Conservation (phyloP, 2,113 vertebrate genomes). For the Saguinus imperator region DNA sequence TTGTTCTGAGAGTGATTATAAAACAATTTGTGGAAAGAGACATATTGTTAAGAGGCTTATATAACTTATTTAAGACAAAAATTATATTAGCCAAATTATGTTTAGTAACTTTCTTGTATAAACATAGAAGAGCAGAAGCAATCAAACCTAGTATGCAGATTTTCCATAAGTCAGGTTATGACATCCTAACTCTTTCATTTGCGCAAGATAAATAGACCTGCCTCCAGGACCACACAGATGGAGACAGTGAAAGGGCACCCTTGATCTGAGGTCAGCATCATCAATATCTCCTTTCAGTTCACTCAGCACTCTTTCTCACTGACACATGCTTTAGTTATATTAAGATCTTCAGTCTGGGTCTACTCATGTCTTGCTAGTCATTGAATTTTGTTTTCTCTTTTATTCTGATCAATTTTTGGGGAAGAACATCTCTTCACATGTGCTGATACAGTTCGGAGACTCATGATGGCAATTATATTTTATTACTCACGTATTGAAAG, state of each 20-base stretch:
- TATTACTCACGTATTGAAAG: background rate
- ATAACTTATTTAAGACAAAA: background rate
- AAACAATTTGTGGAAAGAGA: slow-evolving; percentile 11
- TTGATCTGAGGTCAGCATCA: background rate
- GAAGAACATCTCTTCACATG: background rate
- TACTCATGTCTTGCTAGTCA: background rate
- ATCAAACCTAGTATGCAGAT: slow-evolving; percentile 13
- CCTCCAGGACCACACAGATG: background rate
- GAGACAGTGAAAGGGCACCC: background rate
- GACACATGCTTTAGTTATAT: background rate
- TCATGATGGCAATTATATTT: background rate
- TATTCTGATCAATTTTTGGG: background rate
- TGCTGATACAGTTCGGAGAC: background rate
- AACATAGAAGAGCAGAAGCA: background rate
- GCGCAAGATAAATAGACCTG: background rate
- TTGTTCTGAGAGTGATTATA: background rate
- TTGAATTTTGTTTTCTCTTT: background rate
- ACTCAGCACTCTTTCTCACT: accelerated
- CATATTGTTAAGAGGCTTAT: background rate
- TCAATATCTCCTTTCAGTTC: background rate
- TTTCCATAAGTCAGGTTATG: slow-evolving; percentile 6
- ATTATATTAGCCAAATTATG: background rate
- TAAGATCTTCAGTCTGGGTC: background rate
- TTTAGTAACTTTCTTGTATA: background rate
- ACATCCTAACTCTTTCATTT: background rate